phyloP scores from a whole-genome alignment of 2,797 vertebrate species.

The Natrix natrix region DNA sequence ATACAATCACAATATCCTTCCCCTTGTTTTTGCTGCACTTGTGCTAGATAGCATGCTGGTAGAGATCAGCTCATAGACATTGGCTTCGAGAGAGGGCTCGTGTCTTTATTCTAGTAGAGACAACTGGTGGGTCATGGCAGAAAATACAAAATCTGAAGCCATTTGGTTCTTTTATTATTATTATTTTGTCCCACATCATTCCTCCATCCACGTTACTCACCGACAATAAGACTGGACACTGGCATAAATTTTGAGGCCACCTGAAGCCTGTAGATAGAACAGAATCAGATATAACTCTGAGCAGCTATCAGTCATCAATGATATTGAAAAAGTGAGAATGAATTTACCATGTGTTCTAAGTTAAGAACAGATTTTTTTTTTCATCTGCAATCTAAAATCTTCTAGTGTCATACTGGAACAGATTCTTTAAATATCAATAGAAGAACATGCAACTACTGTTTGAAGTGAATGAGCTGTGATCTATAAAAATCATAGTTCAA shows the following conservation, averaged over 20 bases:
- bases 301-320: neutral
- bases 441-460: neutral
- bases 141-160: neutral
- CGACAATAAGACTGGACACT: constrained; percentile 92
- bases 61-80: neutral
- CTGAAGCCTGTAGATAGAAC: constrained; percentile 81
- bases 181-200: neutral
- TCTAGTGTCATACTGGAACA: neutral
- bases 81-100: neutral
- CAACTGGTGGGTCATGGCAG: neutral
- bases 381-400: neutral
- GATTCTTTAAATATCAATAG: neutral
- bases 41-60: neutral
- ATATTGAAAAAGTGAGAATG: neutral
- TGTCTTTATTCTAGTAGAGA: neutral
- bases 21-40: too few relatives aligned
- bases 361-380: neutral
- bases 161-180: neutral
- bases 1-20: too few relatives aligned
- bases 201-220: constrained; percentile 72
- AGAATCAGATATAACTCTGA: rapidly evolving
- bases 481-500: neutral
- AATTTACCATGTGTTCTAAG: neutral
- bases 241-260: constrained; percentile 98
- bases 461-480: neutral